Evolutionary conservation across 2,113 vertebrate genomes (phyloP), one percentile per base, ranked within the genome.

Genomic region (Daubentonia madagascariensis): DNA sequence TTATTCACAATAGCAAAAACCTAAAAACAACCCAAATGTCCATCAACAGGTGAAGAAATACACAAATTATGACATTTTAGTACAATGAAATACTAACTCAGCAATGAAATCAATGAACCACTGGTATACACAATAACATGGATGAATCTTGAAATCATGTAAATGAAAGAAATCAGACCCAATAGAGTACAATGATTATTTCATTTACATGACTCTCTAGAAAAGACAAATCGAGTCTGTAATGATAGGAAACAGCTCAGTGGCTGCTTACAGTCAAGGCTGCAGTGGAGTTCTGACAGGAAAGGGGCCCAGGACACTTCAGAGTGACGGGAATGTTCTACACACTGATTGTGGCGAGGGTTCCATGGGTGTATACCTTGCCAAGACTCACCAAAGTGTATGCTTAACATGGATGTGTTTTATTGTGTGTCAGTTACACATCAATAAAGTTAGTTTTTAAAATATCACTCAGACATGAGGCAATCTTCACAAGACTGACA

Each of bases 261-360:
- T 8, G 28, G 28, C n/a, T 68, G 32, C 59, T 68, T 40, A 57
- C 30, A 45, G 28, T 16, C 50, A 10, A 8, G 8, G n/a, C 28
- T 4, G 23, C 52, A 25, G 28, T 45, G 30, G 22, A 73, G 11
- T 32, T 25, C n/a, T 23, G 35, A 37, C 89, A 23, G 89, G 63
- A 54, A 50, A 67, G 9, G 75, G 25, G 37, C 37, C 8, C 1
- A 0, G 85, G 35, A 25, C 30, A 11, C 54, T 48, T n/a, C 3
- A 28, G 48, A 28, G 28, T 30, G 43, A 43, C 5, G 52, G 61
- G 43, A 52, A 13, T 25, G 37, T 54, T 54, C 61, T 54, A 0
- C 23, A 1, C 5, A 1, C 10, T 25, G 70, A 43, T n/a, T 4
- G 6, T 23, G 22, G 48, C 1, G 0, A 17, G 59, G 43, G 18